Evolutionary conservation across 2,888 invertebrate genomes (phyloP), one percentile per base, ranked within the genome.

Genomic region (Andrena hattorfiana): DNA sequence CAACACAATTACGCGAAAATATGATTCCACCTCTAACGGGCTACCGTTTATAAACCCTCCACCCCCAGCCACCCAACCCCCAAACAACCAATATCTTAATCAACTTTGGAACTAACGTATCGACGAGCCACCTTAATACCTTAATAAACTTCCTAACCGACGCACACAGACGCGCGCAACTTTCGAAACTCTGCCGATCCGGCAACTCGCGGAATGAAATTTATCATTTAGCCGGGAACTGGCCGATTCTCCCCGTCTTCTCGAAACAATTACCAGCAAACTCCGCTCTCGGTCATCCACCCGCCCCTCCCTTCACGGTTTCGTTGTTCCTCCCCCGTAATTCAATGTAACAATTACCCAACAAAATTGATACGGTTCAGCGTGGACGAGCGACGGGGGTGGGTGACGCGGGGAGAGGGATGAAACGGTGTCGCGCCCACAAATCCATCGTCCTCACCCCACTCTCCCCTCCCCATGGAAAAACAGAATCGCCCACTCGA

Each of bases 261-360:
- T 42, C 70, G 42, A 60, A 60, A 70, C 60, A 70, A 70, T 70
- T 70, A 70, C 59, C 70, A 28, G 48, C 48, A 30, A 48, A 60
- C 70, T 30, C 48, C 20, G 13, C 30, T 28, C 70, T 30, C 48
- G 28, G 20, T n/a, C 68, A 13, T 16, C 6, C 64, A 16, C 3
- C 26, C 5, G 2, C 8, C 26, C 10, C 13, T 4, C 49, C 32
- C 20, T 10, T 10, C 30, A 28, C 4, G 6, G 73, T 26, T 73
- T 66, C 64, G 51, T 77, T 77, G 51, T 10, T 3, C 35, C 42
- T 4, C 49, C 32, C 28, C 16, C 42, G 54, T 74, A 77, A 74
- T 77, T 54, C 51, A 30, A 74, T 67, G 67, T 60, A 66, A 78
- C 67, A 78, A 76, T 78, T 68, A 68, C 48, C 54, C 16, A 63